phyloP scores from a whole-genome alignment of 2,113 vertebrate genomes.

The Dasyprocta punctata region DNA sequence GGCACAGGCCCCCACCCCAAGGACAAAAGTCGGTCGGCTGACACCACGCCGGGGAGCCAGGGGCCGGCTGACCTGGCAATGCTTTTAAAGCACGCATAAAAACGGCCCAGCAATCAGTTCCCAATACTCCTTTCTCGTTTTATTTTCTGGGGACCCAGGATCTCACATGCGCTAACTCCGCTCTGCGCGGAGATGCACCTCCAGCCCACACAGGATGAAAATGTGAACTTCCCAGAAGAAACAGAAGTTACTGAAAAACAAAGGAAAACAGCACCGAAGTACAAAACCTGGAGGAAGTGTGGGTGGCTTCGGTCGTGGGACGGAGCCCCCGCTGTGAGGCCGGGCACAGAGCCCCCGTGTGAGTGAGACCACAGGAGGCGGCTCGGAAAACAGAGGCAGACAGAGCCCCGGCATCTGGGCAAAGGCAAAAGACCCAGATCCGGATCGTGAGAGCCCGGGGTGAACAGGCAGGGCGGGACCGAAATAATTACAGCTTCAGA shows the following conservation, averaged over 20 bases:
- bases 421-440: no score
- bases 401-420: neutral
- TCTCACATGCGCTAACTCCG: no score
- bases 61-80: rapidly evolving
- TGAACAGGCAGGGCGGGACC: rapidly evolving
- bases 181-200: neutral
- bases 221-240: neutral
- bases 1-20: neutral
- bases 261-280: neutral
- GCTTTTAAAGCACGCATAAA: no score
- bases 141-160: no score
- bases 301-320: neutral
- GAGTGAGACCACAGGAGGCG: neutral
- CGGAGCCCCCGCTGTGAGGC: rapidly evolving
- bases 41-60: neutral
- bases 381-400: neutral
- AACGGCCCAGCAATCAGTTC: neutral
- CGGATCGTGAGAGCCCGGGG: rapidly evolving
- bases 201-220: neutral
- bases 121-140: neutral
- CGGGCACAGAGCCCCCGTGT: rapidly evolving
- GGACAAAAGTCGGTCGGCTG: rapidly evolving
- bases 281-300: rapidly evolving
- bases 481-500: neutral
- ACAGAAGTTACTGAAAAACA: neutral